Conservation (phyloP, 2,888 invertebrate species). For the Rosalia funebris region DNA sequence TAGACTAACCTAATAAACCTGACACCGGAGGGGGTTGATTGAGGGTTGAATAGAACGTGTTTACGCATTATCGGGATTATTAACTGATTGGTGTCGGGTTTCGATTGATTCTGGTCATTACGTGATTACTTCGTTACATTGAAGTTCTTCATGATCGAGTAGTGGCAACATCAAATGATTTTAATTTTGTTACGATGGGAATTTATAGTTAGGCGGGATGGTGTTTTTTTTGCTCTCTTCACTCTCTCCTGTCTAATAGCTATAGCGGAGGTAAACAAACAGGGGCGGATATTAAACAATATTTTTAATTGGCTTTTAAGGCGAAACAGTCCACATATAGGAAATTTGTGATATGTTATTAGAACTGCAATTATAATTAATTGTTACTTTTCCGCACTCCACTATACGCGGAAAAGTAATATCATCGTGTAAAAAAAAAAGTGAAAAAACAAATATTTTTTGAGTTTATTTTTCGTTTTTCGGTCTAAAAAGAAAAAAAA, state of each 20-base stretch:
- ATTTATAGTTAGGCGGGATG: conserved; percentile 11
- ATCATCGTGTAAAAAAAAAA: no score
- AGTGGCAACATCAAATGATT: conserved; percentile 23
- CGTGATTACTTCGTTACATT: conserved; percentile 52
- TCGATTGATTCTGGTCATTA: conserved; percentile 58
- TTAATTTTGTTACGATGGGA: conserved; percentile 26
- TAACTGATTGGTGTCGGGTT: conserved; percentile 62
- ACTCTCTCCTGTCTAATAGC: background rate
- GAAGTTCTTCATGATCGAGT: conserved; percentile 27
- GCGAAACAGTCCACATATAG: no score
- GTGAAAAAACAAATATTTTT: no score
- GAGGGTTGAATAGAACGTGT: conserved; percentile 45
- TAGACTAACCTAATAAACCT: conserved; percentile 54
- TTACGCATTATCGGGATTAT: conserved; percentile 59
- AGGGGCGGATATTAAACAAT: conserved; percentile 25
- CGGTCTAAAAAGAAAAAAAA: no score
- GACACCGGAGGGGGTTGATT: conserved; percentile 39
- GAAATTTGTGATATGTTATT: no score
- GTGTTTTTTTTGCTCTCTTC: conserved; percentile 16
- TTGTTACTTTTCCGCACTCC: no score
- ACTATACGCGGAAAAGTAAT: no score
- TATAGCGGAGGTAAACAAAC: conserved; percentile 14
- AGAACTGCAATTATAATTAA: no score
- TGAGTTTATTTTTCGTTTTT: no score
- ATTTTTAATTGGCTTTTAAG: conserved; percentile 11